phyloP scores from a whole-genome alignment of 2,888 invertebrate genomes.

The Luperina nickerlii region DNA sequence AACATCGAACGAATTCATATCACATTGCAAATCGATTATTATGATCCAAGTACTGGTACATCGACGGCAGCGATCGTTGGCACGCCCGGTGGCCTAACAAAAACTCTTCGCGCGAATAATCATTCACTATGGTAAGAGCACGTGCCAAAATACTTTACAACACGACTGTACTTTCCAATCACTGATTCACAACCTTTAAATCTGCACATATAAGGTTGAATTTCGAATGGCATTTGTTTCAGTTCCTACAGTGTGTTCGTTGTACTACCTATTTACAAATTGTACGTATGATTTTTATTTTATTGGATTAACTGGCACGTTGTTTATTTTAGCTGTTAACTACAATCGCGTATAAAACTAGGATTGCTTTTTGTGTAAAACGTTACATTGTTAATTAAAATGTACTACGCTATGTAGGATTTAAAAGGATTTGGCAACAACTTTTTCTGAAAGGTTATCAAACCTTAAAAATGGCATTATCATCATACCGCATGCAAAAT shows the following conservation, averaged over 20 bases:
- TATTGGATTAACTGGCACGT: constrained; percentile 56
- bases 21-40: constrained; percentile 78
- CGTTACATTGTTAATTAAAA: constrained; percentile 44
- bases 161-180: constrained; percentile 32
- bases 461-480: no score
- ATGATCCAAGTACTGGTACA: constrained; percentile 71
- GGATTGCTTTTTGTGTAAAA: constrained; percentile 34
- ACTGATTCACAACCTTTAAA: constrained; percentile 15
- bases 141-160: constrained; percentile 67
- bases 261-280: constrained; percentile 56
- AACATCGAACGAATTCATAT: constrained; percentile 74
- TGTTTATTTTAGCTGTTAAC: constrained; percentile 57
- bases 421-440: constrained; percentile 24
- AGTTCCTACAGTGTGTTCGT: constrained; percentile 18
- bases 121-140: constrained; percentile 64
- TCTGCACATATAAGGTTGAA: constrained; percentile 7
- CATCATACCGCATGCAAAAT: neutral
- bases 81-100: constrained; percentile 69
- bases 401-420: neutral
- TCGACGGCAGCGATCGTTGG: constrained; percentile 68
- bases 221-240: constrained; percentile 25
- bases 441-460: neutral
- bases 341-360: constrained; percentile 49
- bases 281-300: constrained; percentile 64
- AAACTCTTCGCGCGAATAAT: constrained; percentile 67